Base-by-base conservation (phyloP, 2,797 vertebrate genomes). In the Oryzias sinensis region DNA sequence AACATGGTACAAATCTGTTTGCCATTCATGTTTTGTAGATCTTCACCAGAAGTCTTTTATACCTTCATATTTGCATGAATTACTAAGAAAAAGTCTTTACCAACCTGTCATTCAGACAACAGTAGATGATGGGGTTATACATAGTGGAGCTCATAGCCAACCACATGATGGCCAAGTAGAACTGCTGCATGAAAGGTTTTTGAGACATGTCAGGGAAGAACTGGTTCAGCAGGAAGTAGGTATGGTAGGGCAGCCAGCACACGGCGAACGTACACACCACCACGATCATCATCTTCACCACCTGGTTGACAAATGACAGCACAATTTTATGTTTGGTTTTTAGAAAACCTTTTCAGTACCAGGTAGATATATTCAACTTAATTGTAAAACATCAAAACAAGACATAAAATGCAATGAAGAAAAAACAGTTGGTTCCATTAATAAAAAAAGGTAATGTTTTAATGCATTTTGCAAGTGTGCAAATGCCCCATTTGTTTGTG, bases 111-210 rank as follows among this genome's bases (percentile, higher is more conserved):
- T 98, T 99, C 86, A 99, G 95, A 87, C 95, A 98, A 92, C 97
- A 99, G 89, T 99, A 99, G 90, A 99, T 99, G 86, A 99, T 96
- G 61, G 97, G 97, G 87, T 98, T 99, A 92, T 99, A 99, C 97
- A 99, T 98, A 70, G 97, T 98, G 86, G 96, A 99, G 83, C 97
- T 99, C 97, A 98, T 98, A 62, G 96, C 96, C 72, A 98, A 83
- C 97, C 97, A 99, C 95, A 98, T 94, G 87, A 97, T 84, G 27
- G 90, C 93, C 87, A 99, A 84, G 81, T 98, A 99, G 42, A 97
- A 86, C 87, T 99, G 97, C 90, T 99, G 97, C 85, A 96, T 95
- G 72, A 93, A 95, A 42, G 75, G 76, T 49, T 91, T 65, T 58
- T 92, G 81, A 67, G 93, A 95, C 83, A 93, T 88, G 0, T 93